A percentile compares a stretch with the other conserved stretches of the same genome.
phyloP scores from a whole-genome alignment of 2,797 vertebrate species.

The Chloroceryle amazona region DNA sequence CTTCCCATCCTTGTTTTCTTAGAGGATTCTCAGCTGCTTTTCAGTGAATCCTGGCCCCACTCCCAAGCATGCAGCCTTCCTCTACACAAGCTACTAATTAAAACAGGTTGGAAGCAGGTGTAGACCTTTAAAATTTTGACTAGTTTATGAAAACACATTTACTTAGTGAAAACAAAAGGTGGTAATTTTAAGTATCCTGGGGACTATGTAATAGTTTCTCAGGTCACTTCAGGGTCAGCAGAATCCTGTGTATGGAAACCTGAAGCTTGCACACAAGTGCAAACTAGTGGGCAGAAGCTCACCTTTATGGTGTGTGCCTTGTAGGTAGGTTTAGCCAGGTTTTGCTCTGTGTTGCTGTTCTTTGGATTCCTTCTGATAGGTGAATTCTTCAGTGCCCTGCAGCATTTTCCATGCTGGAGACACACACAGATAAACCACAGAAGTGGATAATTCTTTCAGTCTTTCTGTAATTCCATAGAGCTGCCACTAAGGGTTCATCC shows the following conservation, averaged over 20 bases:
- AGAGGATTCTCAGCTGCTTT: neutral
- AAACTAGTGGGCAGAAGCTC: neutral
- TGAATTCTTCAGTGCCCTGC: neutral
- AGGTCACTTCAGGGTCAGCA: neutral
- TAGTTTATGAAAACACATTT: neutral
- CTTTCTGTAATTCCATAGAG: neutral
- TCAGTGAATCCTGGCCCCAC: neutral
- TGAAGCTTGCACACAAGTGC: neutral
- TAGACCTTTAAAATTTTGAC: neutral
- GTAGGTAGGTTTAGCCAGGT: neutral
- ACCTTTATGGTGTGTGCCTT: neutral
- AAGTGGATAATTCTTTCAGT: neutral
- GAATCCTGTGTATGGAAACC: neutral
- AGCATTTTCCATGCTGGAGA: neutral
- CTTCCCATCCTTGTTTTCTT: neutral
- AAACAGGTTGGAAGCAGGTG: neutral
- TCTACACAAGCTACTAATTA: neutral
- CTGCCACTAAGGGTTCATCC: neutral
- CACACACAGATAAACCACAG: accelerated
- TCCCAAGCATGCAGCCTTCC: neutral
- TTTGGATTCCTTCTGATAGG: neutral
- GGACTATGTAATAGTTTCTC: neutral
- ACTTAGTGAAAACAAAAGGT: neutral
- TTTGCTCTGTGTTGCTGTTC: neutral
- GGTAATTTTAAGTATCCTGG: neutral